Percentiles rank a stretch among this genome's conserved stretches.
These are phyloP conservation scores for Rynchops niger DNA, from an alignment of 2,113 vertebrate species.

Conservation along the genomic window DNA sequence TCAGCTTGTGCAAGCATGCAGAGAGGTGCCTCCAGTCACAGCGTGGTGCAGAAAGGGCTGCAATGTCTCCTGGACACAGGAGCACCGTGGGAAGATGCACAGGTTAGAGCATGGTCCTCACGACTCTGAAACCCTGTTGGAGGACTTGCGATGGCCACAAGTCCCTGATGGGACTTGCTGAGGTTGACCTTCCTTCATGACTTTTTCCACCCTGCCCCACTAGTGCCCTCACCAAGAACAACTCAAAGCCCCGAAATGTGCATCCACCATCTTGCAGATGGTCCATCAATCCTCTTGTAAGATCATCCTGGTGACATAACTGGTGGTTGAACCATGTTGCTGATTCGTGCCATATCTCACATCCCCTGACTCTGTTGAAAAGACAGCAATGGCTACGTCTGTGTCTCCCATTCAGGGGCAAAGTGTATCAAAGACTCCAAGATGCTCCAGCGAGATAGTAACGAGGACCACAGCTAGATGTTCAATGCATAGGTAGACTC, in stretches of 20 bases:
- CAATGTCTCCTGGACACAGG: no score
- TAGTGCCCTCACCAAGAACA: fast-evolving
- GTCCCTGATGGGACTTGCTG: neutral
- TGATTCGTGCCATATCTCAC: fast-evolving
- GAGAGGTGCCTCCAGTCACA: neutral
- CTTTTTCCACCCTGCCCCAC: neutral
- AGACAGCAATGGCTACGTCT: neutral
- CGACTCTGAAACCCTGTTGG: neutral
- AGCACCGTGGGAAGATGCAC: neutral
- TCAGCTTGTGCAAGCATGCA: neutral
- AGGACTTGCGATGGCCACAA: neutral
- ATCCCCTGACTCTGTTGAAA: fast-evolving
- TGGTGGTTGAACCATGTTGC: neutral
- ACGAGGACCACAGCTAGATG: neutral
- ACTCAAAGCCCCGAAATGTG: neutral
- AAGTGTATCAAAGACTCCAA: neutral
- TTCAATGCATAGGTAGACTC: neutral
- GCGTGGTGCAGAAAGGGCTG: neutral
- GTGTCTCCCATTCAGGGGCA: neutral
- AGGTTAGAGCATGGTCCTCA: no score
- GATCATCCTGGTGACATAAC: neutral
- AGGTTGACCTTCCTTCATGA: neutral
- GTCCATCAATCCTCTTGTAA: neutral
- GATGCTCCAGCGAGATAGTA: neutral
- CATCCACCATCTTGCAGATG: neutral